A percentile compares a stretch with the other conserved stretches of the same genome.
Conservation (phyloP, 2,797 vertebrate genomes). For the Phoebastria nigripes region DNA sequence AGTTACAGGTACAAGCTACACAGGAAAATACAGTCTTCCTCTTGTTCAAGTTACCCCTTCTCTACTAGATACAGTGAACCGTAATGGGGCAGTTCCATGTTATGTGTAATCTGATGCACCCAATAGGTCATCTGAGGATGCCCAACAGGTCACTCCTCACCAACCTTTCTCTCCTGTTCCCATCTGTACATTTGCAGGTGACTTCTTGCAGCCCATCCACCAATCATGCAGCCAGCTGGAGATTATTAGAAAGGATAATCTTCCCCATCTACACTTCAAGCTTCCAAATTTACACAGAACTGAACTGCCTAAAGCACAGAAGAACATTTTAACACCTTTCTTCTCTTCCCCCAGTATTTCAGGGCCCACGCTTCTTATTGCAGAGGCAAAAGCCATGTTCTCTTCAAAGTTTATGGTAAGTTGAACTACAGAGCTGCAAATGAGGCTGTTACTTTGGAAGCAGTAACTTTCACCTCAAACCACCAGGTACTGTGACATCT, state of each 20-base stretch:
- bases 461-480: background rate
- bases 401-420: background rate
- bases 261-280: background rate
- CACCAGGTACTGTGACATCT: background rate
- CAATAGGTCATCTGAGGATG: background rate
- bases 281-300: background rate
- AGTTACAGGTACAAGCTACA: background rate
- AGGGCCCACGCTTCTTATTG: background rate
- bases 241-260: background rate
- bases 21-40: background rate
- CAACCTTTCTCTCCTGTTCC: background rate
- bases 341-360: background rate
- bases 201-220: background rate
- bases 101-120: accelerated
- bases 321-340: background rate
- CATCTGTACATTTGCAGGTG: background rate
- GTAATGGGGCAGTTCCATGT: accelerated
- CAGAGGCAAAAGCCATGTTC: background rate
- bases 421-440: background rate
- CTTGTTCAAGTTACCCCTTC: background rate
- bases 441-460: background rate
- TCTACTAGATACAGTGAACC: background rate
- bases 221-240: background rate
- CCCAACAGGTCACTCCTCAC: too few relatives aligned
- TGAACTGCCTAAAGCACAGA: background rate